A percentile compares a stretch with the other conserved stretches of the same genome.
Conservation (phyloP, 2,797 vertebrate species). For the Rhynchonycteris naso region DNA sequence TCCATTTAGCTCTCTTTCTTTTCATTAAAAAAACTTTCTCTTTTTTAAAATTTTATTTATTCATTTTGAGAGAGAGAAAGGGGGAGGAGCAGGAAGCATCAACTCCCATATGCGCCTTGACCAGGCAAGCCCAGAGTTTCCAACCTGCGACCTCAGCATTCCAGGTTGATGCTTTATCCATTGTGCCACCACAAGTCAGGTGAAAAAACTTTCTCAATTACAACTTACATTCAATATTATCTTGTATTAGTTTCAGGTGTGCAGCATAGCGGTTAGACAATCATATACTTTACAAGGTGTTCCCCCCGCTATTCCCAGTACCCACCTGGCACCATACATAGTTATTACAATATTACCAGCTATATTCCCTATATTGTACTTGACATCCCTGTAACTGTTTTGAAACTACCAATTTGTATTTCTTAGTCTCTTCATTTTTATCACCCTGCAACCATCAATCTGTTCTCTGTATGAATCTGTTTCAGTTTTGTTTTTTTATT, state of each 20-base stretch:
- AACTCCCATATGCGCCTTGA: no score
- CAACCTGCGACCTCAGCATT: no score
- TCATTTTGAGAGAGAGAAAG: no score
- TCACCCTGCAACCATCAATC: background rate
- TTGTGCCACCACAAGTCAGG: no score
- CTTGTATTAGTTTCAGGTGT: background rate
- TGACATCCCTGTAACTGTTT: background rate
- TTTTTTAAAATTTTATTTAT: no score
- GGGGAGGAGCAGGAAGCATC: no score
- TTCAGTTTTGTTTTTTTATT: background rate
- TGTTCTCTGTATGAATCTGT: background rate
- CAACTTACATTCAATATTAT: background rate
- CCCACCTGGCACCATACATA: background rate
- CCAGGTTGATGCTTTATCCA: no score
- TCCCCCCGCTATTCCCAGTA: background rate
- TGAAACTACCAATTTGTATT: background rate
- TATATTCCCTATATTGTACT: background rate
- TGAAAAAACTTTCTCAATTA: background rate
- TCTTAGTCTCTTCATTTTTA: background rate
- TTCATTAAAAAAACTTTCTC: background rate
- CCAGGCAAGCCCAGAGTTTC: no score
- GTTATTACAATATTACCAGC: background rate
- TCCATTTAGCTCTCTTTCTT: background rate
- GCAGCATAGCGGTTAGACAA: background rate
- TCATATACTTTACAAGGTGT: background rate